Evolutionary conservation across 2,888 invertebrate genomes (phyloP).

Genomic region (Drosophila paranaensis): DNA sequence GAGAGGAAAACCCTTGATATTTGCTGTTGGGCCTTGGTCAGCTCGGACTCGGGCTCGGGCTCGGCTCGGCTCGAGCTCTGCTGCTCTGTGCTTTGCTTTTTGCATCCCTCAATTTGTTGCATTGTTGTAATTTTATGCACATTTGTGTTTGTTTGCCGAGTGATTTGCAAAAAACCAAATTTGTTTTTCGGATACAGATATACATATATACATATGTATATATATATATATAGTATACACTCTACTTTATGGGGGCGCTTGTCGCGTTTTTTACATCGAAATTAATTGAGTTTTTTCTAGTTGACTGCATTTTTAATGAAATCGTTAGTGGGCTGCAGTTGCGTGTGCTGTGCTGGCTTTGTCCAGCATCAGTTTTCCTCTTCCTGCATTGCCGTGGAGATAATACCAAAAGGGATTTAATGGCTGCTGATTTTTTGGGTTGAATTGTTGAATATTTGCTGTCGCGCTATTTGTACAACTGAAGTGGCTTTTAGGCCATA

Average conservation of each 20-base stretch:
- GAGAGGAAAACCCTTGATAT: constrained; percentile 53
- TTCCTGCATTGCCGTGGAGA: constrained; percentile 68
- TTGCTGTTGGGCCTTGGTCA: constrained; percentile 37
- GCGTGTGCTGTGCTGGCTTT: constrained; percentile 20
- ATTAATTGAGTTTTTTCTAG: constrained; percentile 82
- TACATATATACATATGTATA: constrained; percentile 16
- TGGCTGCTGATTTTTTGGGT: constrained; percentile 39
- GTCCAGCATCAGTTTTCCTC: constrained; percentile 4
- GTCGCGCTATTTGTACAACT: constrained; percentile 62
- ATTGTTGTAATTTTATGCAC: constrained; percentile 79
- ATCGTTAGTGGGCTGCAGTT: constrained; percentile 70
- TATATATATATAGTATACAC: constrained; percentile 7
- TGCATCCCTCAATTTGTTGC: constrained; percentile 77
- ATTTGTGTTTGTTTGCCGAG: constrained; percentile 78
- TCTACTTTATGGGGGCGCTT: constrained; percentile 33
- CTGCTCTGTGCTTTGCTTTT: constrained; percentile 32
- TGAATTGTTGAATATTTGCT: constrained; percentile 39
- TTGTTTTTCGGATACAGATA: constrained; percentile 71
- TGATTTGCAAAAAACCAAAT: constrained; percentile 75
- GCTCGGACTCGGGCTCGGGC: constrained; percentile 10
- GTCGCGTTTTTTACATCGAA: constrained; percentile 65
- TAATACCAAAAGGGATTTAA: constrained; percentile 60
- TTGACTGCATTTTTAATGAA: constrained; percentile 81
- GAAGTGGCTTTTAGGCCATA: constrained; percentile 23
- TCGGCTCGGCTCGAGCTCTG: not conserved